Percentiles rank a stretch among this genome's conserved stretches.
Evolutionary conservation across 1,140 invertebrate species (phyloP).

Genomic region (Panagrolaimus sp.): DNA sequence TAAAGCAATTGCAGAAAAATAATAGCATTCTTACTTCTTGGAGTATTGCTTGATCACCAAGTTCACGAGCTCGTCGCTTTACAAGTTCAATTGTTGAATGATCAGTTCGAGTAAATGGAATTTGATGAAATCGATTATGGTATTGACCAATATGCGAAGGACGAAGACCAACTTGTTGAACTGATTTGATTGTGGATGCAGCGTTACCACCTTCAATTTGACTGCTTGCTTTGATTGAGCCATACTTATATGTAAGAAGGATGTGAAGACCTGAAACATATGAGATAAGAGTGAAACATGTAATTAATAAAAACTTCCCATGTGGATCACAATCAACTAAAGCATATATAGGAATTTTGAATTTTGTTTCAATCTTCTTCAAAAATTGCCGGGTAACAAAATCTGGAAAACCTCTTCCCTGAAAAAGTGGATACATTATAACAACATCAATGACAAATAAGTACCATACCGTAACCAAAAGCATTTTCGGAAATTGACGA

Average conservation of each 20-base stretch:
- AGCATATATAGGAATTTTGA: constrained; percentile 71
- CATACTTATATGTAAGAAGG: constrained; percentile 75
- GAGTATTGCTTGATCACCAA: neutral
- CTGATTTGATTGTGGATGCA: constrained; percentile 64
- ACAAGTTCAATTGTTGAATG: neutral
- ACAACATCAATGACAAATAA: constrained; percentile 20
- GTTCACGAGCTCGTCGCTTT: neutral
- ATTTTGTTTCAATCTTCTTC: constrained; percentile 67
- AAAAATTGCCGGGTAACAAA: constrained; percentile 75
- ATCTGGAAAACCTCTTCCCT: constrained; percentile 91
- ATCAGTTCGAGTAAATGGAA: neutral
- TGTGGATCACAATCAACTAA: constrained; percentile 84
- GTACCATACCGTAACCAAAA: constrained; percentile 72
- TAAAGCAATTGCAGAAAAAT: neutral
- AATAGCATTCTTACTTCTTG: neutral
- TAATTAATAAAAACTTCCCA: constrained; percentile 63
- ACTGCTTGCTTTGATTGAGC: constrained; percentile 55
- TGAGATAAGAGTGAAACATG: neutral
- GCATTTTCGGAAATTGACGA: constrained; percentile 64
- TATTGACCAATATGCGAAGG: constrained; percentile 61
- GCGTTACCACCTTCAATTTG: constrained; percentile 57
- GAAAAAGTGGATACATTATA: constrained; percentile 35
- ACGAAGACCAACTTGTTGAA: constrained; percentile 73
- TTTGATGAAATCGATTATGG: neutral
- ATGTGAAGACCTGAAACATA: constrained; percentile 69